Conservation (phyloP, 2,888 invertebrate genomes). For the Villa cingulata region DNA sequence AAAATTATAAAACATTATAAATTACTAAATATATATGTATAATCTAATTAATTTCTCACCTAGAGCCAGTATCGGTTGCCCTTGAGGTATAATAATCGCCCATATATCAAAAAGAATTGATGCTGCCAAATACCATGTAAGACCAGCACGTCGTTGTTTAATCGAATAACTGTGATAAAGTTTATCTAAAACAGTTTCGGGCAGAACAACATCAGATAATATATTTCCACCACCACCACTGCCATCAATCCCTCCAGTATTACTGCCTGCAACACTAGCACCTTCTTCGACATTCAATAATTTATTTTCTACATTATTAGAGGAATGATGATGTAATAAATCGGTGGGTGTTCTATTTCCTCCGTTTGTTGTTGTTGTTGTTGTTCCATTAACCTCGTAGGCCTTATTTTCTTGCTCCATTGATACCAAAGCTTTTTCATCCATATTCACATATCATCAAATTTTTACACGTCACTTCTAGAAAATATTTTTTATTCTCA, state of each 20-base stretch:
- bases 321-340: too few species aligned
- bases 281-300: slow-evolving; percentile 1
- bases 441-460: not conserved
- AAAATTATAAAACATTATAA: too few species aligned
- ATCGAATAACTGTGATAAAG: slow-evolving; percentile 58
- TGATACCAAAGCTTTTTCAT: slow-evolving; percentile 1
- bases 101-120: slow-evolving; percentile 53
- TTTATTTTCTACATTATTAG: too few species aligned
- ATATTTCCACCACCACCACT: slow-evolving; percentile 1
- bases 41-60: slow-evolving; percentile 3
- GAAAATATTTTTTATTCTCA: not conserved
- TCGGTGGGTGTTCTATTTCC: too few species aligned
- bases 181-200: slow-evolving; percentile 50
- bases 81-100: slow-evolving; percentile 43
- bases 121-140: slow-evolving; percentile 53
- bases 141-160: slow-evolving; percentile 55
- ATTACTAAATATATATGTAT: too few species aligned
- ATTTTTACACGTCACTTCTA: not conserved
- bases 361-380: too few species aligned
- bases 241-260: not conserved
- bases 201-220: slow-evolving; percentile 22
- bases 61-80: slow-evolving; percentile 27
- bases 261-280: not conserved
- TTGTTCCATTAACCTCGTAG: not conserved
- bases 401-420: not conserved